Conservation (phyloP, 2,797 vertebrate genomes). For the Oreortyx pictus region DNA sequence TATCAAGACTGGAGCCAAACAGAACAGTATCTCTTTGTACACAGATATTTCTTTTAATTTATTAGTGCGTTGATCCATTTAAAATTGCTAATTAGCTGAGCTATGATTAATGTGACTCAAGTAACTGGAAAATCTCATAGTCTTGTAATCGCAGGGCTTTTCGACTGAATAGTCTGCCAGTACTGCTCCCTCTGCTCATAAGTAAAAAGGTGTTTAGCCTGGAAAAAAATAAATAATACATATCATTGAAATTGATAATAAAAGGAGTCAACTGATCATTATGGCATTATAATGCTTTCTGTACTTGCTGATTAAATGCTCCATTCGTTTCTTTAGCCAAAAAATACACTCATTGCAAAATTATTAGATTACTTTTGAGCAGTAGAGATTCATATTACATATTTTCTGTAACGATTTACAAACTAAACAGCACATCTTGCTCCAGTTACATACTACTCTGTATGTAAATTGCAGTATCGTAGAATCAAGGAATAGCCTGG, state of each 20-base stretch:
- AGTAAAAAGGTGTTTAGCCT: background rate
- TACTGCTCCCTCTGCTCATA: background rate
- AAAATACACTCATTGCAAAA: background rate
- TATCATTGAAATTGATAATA: background rate
- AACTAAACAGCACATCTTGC: background rate
- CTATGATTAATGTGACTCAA: conserved; percentile 48
- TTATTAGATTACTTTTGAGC: background rate
- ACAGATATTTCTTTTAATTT: conserved; percentile 59
- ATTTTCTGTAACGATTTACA: background rate
- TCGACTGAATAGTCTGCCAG: background rate
- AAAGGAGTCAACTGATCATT: background rate
- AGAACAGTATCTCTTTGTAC: conserved; percentile 52
- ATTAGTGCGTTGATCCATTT: conserved; percentile 35
- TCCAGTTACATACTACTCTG: background rate
- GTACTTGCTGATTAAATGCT: background rate
- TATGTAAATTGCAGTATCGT: background rate
- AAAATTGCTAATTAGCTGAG: conserved; percentile 59
- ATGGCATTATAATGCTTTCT: background rate
- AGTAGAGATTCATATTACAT: background rate
- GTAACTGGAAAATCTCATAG: conserved; percentile 44
- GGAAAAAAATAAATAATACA: background rate
- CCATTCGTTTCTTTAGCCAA: background rate
- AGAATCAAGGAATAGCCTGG: background rate
- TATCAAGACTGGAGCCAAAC: conserved; percentile 52
- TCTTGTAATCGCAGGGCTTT: conserved; percentile 34